These are phyloP conservation scores for Amphilophus citrinellus DNA, from an alignment of 2,113 vertebrate species.

Conservation along the genomic window DNA sequence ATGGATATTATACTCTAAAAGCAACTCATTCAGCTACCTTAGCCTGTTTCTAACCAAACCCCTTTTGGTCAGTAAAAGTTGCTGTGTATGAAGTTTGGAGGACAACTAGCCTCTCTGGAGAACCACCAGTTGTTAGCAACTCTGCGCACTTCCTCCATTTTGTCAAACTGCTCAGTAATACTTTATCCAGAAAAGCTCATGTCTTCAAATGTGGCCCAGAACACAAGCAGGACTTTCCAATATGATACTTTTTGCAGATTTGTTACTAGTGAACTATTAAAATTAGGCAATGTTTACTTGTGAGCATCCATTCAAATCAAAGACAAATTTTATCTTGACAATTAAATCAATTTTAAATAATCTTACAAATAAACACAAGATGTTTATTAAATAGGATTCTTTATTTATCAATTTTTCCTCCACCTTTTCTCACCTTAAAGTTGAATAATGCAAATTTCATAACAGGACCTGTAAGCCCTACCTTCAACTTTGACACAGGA, in stretches of 20 bases:
- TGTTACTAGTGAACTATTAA: not conserved
- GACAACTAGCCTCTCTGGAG: not conserved
- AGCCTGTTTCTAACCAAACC: not conserved
- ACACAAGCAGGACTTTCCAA: not conserved
- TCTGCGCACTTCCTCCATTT: not conserved
- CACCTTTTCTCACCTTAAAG: not conserved
- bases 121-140: not conserved
- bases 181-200: not conserved
- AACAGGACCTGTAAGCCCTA: rapidly evolving
- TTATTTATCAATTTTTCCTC: not conserved
- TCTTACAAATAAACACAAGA: not conserved
- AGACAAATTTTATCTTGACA: not conserved
- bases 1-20: too few relatives aligned
- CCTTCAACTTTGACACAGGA: not conserved
- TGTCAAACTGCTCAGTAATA: conserved; percentile 2
- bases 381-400: too few relatives aligned
- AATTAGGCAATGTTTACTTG: not conserved
- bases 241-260: not conserved
- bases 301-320: not conserved
- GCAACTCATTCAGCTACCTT: not conserved
- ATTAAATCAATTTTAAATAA: not conserved
- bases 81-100: not conserved
- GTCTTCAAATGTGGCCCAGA: not conserved
- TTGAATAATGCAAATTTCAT: not conserved
- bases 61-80: not conserved